Base-by-base conservation (phyloP, 2,797 vertebrate species). In the Chaunax sp. region DNA sequence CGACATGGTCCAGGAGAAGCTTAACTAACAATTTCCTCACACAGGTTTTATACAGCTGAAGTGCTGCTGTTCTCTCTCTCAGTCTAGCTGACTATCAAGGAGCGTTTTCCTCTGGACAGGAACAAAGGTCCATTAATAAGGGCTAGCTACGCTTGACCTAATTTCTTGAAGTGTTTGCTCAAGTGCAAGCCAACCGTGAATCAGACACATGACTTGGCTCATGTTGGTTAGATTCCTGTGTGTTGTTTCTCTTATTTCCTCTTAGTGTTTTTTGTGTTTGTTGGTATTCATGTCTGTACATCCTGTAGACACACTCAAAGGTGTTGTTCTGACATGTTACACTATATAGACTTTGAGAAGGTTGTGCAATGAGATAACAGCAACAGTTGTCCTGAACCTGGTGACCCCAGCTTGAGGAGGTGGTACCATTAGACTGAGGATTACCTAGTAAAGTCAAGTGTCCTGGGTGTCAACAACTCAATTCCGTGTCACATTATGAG, bases 1-100 rank as follows among this genome's bases (percentile, higher is more conserved):
- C 20, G 28, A n/a, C 6, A 5, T 4, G 38, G 35, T 22, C 58
- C 3, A 56, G 67, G 37, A 45, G 52, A 18, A 55, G 54, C 46
- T 52, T 37, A 69, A 53, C 35, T 10, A 33, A 64, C 40, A 50
- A 62, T 63, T 30, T 50, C 43, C 43, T 35, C 44, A 4, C 50
- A 19, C 50, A 23, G 37, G 40, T 38, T 43, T 56, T 20, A 63
- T 37, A n/a, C n/a, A 19, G 10, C 45, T 53, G 8, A 25, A 57
- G 35, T 37, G 12, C 30, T 53, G 33, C 64, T 62, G 26, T 3
- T 13, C 44, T 41, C 26, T 43, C 13, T 46, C 44, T 41, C 26
- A 37, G 22, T 22, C 26, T 59, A 12, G 37, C 43, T 4, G 50
- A 51, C 16, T 44, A 45, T 53, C 26, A 47, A 26, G 23, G 41